Evolutionary conservation across 2,797 vertebrate genomes (phyloP).

Genomic region (Euthynnus affinis): DNA sequence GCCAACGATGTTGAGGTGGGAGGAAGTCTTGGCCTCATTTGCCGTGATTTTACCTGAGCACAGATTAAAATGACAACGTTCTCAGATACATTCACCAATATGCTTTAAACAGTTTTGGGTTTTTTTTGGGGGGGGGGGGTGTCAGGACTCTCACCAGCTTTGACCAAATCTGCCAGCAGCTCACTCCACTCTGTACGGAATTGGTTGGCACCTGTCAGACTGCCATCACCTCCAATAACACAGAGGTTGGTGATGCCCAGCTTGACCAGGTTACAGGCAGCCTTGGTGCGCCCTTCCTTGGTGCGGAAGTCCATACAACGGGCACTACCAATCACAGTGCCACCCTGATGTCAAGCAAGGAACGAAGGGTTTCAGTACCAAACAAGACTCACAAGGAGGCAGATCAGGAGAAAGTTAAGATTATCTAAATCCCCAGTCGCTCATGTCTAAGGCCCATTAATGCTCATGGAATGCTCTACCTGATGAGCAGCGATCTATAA

Average conservation of each 20-base stretch:
- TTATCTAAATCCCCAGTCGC: slow-evolving; percentile 41
- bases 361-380: slow-evolving; percentile 36
- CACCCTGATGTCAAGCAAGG: slow-evolving; percentile 84
- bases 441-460: slow-evolving; percentile 10
- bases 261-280: slow-evolving; percentile 91
- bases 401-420: slow-evolving; percentile 2
- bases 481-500: too few relatives aligned
- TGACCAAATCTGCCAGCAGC: slow-evolving; percentile 88
- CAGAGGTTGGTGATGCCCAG: slow-evolving; percentile 94
- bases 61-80: slow-evolving; percentile 1
- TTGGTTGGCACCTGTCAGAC: slow-evolving; percentile 93
- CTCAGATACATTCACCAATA: not conserved
- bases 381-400: slow-evolving; percentile 16
- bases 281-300: slow-evolving; percentile 91
- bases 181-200: slow-evolving; percentile 93
- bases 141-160: slow-evolving; percentile 83
- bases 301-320: slow-evolving; percentile 93
- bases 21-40: slow-evolving; percentile 86
- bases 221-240: slow-evolving; percentile 95
- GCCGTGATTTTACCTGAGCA: slow-evolving; percentile 87
- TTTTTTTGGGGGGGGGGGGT: not conserved
- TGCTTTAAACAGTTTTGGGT: too few relatives aligned
- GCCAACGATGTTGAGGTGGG: slow-evolving; percentile 90
- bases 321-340: slow-evolving; percentile 95
- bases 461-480: too few relatives aligned